Percentiles rank a stretch among this genome's conserved stretches.
phyloP scores from a whole-genome alignment of 2,113 vertebrate species.

The Thamnophis sirtalis region DNA sequence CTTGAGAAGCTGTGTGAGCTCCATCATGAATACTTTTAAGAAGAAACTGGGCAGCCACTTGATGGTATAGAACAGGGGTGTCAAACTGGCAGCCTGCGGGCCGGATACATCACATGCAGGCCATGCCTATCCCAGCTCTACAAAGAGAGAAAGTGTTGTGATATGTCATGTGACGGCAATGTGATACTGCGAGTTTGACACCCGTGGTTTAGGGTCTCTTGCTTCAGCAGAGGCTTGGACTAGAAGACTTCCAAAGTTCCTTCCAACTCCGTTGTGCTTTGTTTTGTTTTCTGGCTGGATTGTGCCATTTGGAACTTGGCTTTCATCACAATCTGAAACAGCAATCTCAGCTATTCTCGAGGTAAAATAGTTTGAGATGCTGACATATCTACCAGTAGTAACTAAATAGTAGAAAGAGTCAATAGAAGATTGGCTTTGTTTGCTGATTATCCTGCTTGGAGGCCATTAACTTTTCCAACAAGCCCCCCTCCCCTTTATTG shows the following conservation, averaged over 20 bases:
- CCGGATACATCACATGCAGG: too few species aligned
- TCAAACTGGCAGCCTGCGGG: too few species aligned
- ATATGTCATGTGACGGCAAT: too few species aligned
- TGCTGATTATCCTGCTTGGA: background rate
- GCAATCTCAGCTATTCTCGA: background rate
- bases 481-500: background rate
- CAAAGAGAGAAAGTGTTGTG: too few species aligned
- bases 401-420: background rate
- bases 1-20: too few species aligned
- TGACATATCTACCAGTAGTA: background rate
- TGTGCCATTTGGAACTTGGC: background rate
- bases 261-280: background rate
- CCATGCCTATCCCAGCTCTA: too few species aligned
- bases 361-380: background rate
- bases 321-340: background rate
- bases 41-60: background rate
- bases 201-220: background rate
- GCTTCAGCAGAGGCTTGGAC: background rate
- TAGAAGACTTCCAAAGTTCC: background rate
- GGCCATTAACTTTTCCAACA: background rate
- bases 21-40: too few species aligned
- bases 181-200: too few species aligned
- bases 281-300: background rate
- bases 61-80: background rate
- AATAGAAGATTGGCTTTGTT: background rate